A percentile compares a stretch with the other conserved stretches of the same genome.
Evolutionary conservation across 2,888 invertebrate genomes (phyloP).

Genomic region (Vesta saturnalis): DNA sequence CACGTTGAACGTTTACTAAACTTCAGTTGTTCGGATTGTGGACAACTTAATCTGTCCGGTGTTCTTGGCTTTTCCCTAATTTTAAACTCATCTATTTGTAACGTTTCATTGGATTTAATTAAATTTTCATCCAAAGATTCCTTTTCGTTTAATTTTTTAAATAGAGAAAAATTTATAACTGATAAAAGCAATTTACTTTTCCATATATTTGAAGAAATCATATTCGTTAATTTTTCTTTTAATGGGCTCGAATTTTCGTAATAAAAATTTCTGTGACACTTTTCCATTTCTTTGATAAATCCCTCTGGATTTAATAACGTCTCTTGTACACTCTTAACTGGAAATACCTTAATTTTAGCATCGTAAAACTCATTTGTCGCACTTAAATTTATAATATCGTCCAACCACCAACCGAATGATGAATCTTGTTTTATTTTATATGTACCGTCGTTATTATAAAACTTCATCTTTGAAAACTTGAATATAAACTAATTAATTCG

Average conservation of each 20-base stretch:
- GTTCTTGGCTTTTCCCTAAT: neutral
- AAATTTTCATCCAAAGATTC: neutral
- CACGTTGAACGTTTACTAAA: slow-evolving; percentile 2
- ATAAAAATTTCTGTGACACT: neutral
- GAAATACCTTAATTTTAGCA: neutral
- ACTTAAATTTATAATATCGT: slow-evolving; percentile 38
- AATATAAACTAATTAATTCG: slow-evolving; percentile 21
- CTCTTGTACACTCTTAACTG: slow-evolving; percentile 15
- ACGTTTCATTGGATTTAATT: slow-evolving; percentile 10
- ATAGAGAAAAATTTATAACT: slow-evolving; percentile 18
- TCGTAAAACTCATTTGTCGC: neutral
- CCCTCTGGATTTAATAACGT: slow-evolving; percentile 21
- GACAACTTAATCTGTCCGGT: slow-evolving; percentile 17
- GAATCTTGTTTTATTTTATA: slow-evolving; percentile 48
- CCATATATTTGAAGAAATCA: slow-evolving; percentile 12
- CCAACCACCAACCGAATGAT: slow-evolving; percentile 53
- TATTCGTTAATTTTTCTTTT: slow-evolving; percentile 19
- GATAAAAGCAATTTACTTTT: slow-evolving; percentile 20
- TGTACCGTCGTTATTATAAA: slow-evolving; percentile 52
- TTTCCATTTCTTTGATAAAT: neutral
- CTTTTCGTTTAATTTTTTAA: slow-evolving; percentile 17
- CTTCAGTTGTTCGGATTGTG: slow-evolving; percentile 13
- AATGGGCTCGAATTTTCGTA: slow-evolving; percentile 6
- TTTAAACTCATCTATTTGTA: slow-evolving; percentile 1
- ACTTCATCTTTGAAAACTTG: slow-evolving; percentile 46